A percentile compares a stretch with the other conserved stretches of the same genome.
Evolutionary conservation across 2,888 invertebrate species (phyloP).

Genomic region (Amphiduros pacificus): DNA sequence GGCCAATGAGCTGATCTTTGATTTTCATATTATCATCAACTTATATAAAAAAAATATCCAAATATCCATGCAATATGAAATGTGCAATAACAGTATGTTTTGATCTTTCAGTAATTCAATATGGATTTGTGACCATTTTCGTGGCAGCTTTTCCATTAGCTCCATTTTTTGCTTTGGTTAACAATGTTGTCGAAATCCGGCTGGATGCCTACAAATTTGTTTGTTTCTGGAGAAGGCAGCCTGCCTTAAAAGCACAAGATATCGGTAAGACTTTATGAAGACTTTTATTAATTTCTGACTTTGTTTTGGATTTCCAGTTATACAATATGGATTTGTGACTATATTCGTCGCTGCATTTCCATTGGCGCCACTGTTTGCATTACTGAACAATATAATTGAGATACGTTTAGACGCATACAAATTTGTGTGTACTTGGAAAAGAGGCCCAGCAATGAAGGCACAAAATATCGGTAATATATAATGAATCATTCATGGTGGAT

Average conservation of each 20-base stretch:
- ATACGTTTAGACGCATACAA: constrained; percentile 94
- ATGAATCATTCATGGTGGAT: no score
- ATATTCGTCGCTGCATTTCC: constrained; percentile 98
- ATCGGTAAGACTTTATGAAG: constrained; percentile 68
- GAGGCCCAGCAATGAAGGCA: constrained; percentile 87
- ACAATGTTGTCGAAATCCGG: constrained; percentile 94
- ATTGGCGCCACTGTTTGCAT: constrained; percentile 90
- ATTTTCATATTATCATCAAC: no score
- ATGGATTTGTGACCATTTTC: constrained; percentile 96
- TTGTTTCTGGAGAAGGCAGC: constrained; percentile 82
- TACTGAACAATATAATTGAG: constrained; percentile 93
- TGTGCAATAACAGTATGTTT: background rate
- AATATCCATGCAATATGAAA: background rate
- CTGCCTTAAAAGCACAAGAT: constrained; percentile 84
- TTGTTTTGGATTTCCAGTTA: constrained; percentile 47
- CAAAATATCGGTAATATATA: constrained; percentile 88
- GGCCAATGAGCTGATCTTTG: no score
- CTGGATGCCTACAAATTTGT: constrained; percentile 92
- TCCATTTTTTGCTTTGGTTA: constrained; percentile 91
- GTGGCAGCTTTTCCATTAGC: constrained; percentile 97
- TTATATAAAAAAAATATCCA: no score
- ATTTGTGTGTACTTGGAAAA: constrained; percentile 79
- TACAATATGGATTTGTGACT: constrained; percentile 97
- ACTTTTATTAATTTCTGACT: no score
- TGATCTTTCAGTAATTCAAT: constrained; percentile 69